Evolutionary conservation across 2,113 vertebrate species (phyloP), one percentile per base, ranked within the genome.

Genomic region (Gymnarchus niloticus): DNA sequence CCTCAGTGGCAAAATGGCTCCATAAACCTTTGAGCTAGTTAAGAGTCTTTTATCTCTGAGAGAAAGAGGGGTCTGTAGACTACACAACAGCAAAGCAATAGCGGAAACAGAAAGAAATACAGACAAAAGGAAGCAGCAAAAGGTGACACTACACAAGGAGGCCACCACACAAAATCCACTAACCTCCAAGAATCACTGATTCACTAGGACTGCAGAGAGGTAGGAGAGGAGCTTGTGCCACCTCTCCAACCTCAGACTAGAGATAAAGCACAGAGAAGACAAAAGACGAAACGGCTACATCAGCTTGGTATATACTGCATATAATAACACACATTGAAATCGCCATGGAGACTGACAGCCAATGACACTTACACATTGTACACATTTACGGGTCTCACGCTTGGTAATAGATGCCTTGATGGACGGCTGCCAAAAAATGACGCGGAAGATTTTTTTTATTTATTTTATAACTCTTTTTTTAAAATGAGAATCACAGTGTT

Each of bases 281-380:
- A 96, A 96, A 96, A 95, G 97, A 99, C 96, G 95, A 94, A 97
- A 97, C 97, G 96, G 97, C 97, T 96, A 99, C 98, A 93, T 97
- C 96, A 98, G 97, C 97, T 97, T 96, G 96, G 96, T 96, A 98
- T 98, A 99, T 97, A 99, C 98, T 97, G 97, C 98, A 98, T 98
- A 99, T 98, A 98, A 96, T 97, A 99, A 98, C 97, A 99, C 96
- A 98, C 97, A 98, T 95, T 95, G 95, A 97, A 96, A 97, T 96
- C 94, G 96, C 96, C 96, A 96, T 97, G 97, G 96, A 95, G 95
- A 97, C 96, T 94, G 96, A 97, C 97, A 96, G 97, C 96, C 96
- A 97, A 96, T 95, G 97, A 99, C 98, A 99, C 96, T 93, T 96
- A 98, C 96, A 98, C 97, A 95, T 95, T 92, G 96, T 94, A 99